Base-by-base conservation (phyloP, 2,113 vertebrate genomes). In the Alaudala cheleensis region DNA sequence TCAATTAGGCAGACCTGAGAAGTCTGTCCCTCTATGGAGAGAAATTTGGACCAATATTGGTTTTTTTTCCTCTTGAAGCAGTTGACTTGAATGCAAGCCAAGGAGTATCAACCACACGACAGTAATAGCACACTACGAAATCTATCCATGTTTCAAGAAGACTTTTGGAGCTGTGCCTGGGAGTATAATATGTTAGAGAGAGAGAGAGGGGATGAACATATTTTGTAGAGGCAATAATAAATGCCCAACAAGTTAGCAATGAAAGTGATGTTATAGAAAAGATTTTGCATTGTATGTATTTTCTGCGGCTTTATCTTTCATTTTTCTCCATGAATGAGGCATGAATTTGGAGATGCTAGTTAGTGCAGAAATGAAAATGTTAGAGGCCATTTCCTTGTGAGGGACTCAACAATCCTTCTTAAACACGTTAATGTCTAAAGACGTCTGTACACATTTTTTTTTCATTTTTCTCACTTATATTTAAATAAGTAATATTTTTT, bases 71-170 rank as follows among this genome's bases (percentile, higher is more conserved):
- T 81, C 33, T 72, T 5, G 2, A 84, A 93, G n/a, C 29, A 45
- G 14, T 77, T 86, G 73, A 74, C 15, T 87, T 81, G 82, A 95
- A 93, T 37, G 16, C 26, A 77, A 93, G 79, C 90, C 87, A 94
- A 71, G 76, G 45, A 88, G 64, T 60, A 86, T 92, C 89, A 93
- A 49, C 57, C 65, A 70, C 61, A 87, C 69, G 74, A 81, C 50
- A 90, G 81, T 61, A 95, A 90, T 64, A 76, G 81, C 81, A 56
- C 57, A 86, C 70, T 71, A 88, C 76, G 90, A 87, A 93, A 94
- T 80, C 79, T 58, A 62, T 61, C 82, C 67, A 19, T 96, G 74
- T 90, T 95, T 92, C 89, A 92, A 45, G 79, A 90, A 37, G 76
- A 47, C n/a, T 89, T 34, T 93, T 95, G 92, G 86, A 95, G 26